Evolutionary conservation across 2,797 vertebrate genomes (phyloP).

Genomic region (Paratrypauchen microcephalus): DNA sequence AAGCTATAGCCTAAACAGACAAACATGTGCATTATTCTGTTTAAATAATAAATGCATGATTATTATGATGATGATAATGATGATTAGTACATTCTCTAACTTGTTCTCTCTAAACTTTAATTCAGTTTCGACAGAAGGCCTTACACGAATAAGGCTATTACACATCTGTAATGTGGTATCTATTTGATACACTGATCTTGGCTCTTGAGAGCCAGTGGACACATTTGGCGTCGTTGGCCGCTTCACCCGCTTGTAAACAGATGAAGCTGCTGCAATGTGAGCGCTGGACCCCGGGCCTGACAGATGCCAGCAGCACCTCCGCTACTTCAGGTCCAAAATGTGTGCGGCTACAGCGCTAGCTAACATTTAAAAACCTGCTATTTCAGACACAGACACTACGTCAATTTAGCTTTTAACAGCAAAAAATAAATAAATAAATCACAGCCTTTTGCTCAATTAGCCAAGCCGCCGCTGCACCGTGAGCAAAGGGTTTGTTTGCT

Average conservation of each 20-base stretch:
- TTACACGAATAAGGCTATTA: background rate
- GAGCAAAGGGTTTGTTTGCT: slow-evolving; percentile 33
- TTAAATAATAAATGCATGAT: too few species aligned
- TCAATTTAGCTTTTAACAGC: slow-evolving; percentile 21
- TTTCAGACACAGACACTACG: background rate
- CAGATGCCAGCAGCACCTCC: slow-evolving; percentile 41
- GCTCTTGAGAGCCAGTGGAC: slow-evolving; percentile 1
- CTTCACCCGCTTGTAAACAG: slow-evolving; percentile 17
- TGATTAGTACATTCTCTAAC: background rate
- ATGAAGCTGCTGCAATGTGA: slow-evolving; percentile 46
- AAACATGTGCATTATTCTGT: background rate
- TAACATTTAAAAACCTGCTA: slow-evolving; percentile 32
- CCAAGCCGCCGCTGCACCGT: slow-evolving; percentile 36
- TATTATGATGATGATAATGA: background rate
- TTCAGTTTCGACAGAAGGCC: background rate
- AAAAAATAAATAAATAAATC: slow-evolving; percentile 12
- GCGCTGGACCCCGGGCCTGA: slow-evolving; percentile 66
- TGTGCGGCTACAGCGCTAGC: slow-evolving; percentile 38
- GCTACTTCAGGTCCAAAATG: slow-evolving; percentile 30
- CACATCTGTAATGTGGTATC: slow-evolving; percentile 5
- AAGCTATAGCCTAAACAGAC: background rate
- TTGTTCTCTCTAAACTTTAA: background rate
- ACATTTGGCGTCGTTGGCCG: slow-evolving; percentile 5
- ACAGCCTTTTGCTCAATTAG: slow-evolving; percentile 31
- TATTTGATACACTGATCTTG: background rate